Evolutionary conservation across 2,797 vertebrate genomes (phyloP).

Genomic region (Poecile montanus): DNA sequence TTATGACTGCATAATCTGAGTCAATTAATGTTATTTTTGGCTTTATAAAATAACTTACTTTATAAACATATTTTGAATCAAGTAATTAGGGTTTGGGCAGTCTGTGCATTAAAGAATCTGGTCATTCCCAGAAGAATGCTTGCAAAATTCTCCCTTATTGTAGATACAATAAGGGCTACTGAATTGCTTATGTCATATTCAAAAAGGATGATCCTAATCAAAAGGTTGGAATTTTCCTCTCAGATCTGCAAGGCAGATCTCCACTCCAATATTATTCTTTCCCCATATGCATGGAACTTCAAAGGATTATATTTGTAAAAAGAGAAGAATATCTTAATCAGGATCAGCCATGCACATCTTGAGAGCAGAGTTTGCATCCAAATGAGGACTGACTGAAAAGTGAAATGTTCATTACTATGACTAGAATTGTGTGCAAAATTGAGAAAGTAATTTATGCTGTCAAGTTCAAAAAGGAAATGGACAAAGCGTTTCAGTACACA

Average conservation of each 20-base stretch:
- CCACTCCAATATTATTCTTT: slow-evolving; percentile 42
- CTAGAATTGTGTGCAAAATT: slow-evolving; percentile 28
- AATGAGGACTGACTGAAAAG: slow-evolving; percentile 49
- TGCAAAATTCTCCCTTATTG: background rate
- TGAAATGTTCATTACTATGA: slow-evolving; percentile 41
- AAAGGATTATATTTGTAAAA: slow-evolving; percentile 41
- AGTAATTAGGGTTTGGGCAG: background rate
- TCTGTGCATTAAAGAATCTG: background rate
- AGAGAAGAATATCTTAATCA: slow-evolving; percentile 65
- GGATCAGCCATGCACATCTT: slow-evolving; percentile 53
- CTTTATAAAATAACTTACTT: background rate
- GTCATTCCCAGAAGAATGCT: background rate
- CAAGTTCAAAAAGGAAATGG: slow-evolving; percentile 23
- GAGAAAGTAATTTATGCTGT: slow-evolving; percentile 40
- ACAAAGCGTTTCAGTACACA: background rate
- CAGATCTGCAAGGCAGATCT: slow-evolving; percentile 34
- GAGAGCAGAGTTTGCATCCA: slow-evolving; percentile 35
- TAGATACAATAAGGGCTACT: background rate
- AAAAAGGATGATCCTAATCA: background rate
- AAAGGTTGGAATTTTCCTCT: slow-evolving; percentile 35
- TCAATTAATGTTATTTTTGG: background rate
- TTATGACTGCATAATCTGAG: background rate
- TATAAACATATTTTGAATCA: background rate
- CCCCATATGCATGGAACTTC: slow-evolving; percentile 24
- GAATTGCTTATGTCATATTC: background rate